Evolutionary conservation across 2,113 vertebrate species (phyloP), one percentile per base, ranked within the genome.

Genomic region (Scomber japonicus): DNA sequence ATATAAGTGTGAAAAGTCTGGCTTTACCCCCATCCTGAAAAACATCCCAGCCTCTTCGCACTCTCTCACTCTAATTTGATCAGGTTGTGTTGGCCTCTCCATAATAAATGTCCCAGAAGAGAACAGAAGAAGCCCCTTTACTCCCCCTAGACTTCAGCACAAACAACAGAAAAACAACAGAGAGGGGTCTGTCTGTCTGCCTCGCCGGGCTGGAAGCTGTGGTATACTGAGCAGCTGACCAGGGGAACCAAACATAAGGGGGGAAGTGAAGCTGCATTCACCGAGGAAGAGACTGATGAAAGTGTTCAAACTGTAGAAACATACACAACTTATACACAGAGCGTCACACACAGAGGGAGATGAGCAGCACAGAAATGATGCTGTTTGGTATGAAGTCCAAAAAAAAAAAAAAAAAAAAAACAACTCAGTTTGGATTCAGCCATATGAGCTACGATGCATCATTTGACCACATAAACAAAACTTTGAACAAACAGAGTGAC

Each of bases 161-260:
- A 94, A 40, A 93, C 91, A 94, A 93, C 91, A 91, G 89, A 83
- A 90, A 88, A 90, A 92, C 88, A 93, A 94, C 93, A 93, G 92
- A 94, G 92, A 93, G 76, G 88, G 86, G 89, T 93, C 92, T 93
- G 93, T 94, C 84, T 90, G 64, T 88, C 81, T 82, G 61, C 63
- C 51, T 84, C 80, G 88, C 82, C 79, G 74, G 82, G 81, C 84
- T 92, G 88, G 83, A 89, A 86, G 88, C 83, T 85, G 84, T 87
- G 90, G 87, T 89, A 83, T 90, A 91, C 85, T 80, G 72, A 92
- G 84, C 90, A 92, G 91, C 91, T 92, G 91, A 94, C 89, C 83
- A 91, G 89, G 83, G 88, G 88, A 93, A 90, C 82, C 73, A 88
- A 88, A 92, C 82, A 90, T 87, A 87, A 89, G 82, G 72, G 85